Evolutionary conservation across 2,888 invertebrate genomes (phyloP).

Genomic region (Lumbricus terrestris): DNA sequence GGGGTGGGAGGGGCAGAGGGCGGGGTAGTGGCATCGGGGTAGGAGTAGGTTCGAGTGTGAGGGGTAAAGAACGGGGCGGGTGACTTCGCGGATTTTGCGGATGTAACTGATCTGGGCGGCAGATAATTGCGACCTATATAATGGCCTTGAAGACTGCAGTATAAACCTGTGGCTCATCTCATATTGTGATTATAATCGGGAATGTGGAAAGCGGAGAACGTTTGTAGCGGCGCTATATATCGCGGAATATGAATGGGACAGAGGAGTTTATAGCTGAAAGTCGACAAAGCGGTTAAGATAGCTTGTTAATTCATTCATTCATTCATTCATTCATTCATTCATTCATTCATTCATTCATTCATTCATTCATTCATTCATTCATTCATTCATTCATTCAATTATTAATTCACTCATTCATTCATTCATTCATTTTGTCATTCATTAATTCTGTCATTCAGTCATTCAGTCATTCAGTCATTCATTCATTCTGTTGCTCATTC

Average conservation of each 20-base stretch:
- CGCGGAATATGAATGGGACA: too few species aligned
- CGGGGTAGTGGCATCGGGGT: not conserved
- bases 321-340: slow-evolving; percentile 7
- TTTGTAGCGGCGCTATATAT: too few species aligned
- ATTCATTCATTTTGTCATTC: too few species aligned
- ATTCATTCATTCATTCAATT: too few species aligned
- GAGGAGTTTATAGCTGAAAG: too few species aligned
- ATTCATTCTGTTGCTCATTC: not conserved
- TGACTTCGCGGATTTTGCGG: not conserved
- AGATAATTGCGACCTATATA: not conserved
- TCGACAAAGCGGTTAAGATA: too few species aligned
- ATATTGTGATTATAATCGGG: too few species aligned
- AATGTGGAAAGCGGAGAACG: too few species aligned
- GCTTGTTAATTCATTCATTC: not conserved
- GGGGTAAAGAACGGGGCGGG: not conserved
- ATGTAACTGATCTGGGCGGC: not conserved
- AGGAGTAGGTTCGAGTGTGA: not conserved
- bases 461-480: not conserved
- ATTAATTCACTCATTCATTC: too few species aligned
- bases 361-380: too few species aligned
- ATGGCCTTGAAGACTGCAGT: not conserved
- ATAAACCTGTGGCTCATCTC: too few species aligned
- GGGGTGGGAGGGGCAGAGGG: not conserved
- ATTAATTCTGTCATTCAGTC: too few species aligned
- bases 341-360: not conserved